Percentiles rank a stretch among this genome's conserved stretches.
These are phyloP conservation scores for Setophaga coronata DNA, from an alignment of 2,113 vertebrate genomes.

Conservation along the genomic window DNA sequence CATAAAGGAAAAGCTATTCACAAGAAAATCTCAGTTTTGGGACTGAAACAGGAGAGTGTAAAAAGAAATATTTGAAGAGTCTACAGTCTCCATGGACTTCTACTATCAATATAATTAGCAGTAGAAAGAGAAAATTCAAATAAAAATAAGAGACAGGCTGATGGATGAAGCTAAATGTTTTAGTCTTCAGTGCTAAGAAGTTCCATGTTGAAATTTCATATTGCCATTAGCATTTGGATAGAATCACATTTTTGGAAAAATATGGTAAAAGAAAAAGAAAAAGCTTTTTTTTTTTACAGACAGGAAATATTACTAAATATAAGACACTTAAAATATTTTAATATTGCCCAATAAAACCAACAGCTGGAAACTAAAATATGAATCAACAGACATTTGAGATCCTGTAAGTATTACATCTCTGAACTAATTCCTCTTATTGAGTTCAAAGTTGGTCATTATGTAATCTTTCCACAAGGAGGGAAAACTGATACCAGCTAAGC, in stretches of 20 bases:
- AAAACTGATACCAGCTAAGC: background rate
- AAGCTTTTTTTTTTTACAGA: slow-evolving; percentile 35
- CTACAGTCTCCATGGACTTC: background rate
- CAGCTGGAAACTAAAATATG: slow-evolving; percentile 43
- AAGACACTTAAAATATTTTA: slow-evolving; percentile 29
- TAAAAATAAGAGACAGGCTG: background rate
- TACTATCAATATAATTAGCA: background rate
- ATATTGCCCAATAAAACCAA: slow-evolving; percentile 35
- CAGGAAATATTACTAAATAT: slow-evolving; percentile 49
- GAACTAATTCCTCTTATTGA: background rate
- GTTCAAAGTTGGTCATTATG: background rate
- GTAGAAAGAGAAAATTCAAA: background rate
- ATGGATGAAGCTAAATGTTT: background rate
- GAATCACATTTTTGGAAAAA: slow-evolving; percentile 20
- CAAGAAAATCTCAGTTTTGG: background rate
- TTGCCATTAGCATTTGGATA: slow-evolving; percentile 8
- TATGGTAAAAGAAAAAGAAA: background rate
- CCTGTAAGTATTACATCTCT: background rate
- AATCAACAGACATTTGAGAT: slow-evolving; percentile 10
- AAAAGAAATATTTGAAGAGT: background rate
- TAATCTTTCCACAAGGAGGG: background rate
- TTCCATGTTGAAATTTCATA: background rate
- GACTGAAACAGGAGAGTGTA: background rate
- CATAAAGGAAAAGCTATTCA: background rate
- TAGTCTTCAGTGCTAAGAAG: background rate